Percentiles rank a stretch among this genome's conserved stretches.
phyloP scores from a whole-genome alignment of 1,140 invertebrate species.

The Trachymyrmex cornetzi region DNA sequence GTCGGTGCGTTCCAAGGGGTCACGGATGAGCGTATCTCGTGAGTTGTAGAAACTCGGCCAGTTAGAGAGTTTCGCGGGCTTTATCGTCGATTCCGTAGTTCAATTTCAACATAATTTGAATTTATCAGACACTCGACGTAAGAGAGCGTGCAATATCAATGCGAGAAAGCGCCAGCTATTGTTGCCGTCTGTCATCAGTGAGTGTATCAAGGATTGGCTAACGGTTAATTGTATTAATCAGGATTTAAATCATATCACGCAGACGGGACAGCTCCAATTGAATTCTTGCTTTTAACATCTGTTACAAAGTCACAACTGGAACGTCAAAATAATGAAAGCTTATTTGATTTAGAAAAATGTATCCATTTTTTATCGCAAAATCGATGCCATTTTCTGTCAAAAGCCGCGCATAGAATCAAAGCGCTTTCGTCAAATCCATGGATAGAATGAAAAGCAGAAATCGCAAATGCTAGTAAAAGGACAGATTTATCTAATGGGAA shows the following conservation, averaged over 20 bases:
- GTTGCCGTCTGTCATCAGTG: not conserved
- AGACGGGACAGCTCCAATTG: slow-evolving; percentile 1
- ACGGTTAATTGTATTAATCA: not conserved
- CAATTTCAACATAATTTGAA: not conserved
- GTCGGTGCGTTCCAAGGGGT: slow-evolving; percentile 42
- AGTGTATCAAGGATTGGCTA: not conserved
- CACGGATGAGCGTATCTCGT: slow-evolving; percentile 35
- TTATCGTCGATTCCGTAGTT: slow-evolving; percentile 10
- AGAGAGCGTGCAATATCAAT: not conserved
- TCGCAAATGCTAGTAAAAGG: slow-evolving; percentile 36
- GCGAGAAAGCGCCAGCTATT: not conserved
- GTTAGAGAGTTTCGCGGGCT: slow-evolving; percentile 23
- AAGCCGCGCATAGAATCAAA: slow-evolving; percentile 47
- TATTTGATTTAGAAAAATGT: not conserved
- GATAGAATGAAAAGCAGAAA: slow-evolving; percentile 43
- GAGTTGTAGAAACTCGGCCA: slow-evolving; percentile 45
- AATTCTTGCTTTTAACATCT: not conserved
- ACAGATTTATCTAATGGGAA: not conserved
- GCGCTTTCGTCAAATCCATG: slow-evolving; percentile 49
- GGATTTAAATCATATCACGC: not conserved
- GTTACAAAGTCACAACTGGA: not conserved
- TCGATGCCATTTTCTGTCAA: slow-evolving; percentile 23
- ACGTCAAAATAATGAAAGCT: slow-evolving; percentile 7
- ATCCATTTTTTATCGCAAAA: slow-evolving; percentile 8
- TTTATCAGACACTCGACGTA: not conserved